A percentile compares a stretch with the other conserved stretches of the same genome.
phyloP scores from a whole-genome alignment of 2,888 invertebrate species.

The Cephus rjabovi region DNA sequence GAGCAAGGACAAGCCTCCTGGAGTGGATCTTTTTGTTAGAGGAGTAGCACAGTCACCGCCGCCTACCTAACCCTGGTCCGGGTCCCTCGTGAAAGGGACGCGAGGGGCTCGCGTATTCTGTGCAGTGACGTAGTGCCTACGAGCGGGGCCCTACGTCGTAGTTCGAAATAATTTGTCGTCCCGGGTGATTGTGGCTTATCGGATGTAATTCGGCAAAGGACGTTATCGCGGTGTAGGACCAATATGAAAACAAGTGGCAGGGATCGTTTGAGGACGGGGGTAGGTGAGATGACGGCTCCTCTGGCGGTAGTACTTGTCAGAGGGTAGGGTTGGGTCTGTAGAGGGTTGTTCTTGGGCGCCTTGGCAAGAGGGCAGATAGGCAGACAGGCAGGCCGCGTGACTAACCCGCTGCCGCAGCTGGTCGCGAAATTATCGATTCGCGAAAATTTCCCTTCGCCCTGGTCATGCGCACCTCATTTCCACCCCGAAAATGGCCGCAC shows the following conservation, averaged over 20 bases:
- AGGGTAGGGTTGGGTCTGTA: conserved; percentile 1
- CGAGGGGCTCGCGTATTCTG: not conserved
- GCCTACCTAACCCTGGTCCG: not conserved
- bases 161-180: not conserved
- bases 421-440: conserved; percentile 60
- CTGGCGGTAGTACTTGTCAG: not conserved
- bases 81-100: not conserved
- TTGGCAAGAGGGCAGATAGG: conserved; percentile 40
- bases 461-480: conserved; percentile 49
- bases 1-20: not conserved
- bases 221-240: conserved; percentile 15
- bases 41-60: not conserved
- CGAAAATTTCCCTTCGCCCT: conserved; percentile 50
- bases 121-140: not conserved
- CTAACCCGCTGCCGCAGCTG: conserved; percentile 58
- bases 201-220: conserved; percentile 3
- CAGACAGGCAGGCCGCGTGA: conserved; percentile 52
- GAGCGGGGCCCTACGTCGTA: not conserved
- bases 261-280: not conserved
- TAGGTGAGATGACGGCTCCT: not conserved
- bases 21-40: not conserved
- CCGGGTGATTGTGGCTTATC: not conserved
- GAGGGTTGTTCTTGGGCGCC: conserved; percentile 8
- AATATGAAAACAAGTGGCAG: conserved; percentile 27
- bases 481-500: conserved; percentile 28